Conservation (phyloP, 2,797 vertebrate genomes). For the Danio jaintianensis region DNA sequence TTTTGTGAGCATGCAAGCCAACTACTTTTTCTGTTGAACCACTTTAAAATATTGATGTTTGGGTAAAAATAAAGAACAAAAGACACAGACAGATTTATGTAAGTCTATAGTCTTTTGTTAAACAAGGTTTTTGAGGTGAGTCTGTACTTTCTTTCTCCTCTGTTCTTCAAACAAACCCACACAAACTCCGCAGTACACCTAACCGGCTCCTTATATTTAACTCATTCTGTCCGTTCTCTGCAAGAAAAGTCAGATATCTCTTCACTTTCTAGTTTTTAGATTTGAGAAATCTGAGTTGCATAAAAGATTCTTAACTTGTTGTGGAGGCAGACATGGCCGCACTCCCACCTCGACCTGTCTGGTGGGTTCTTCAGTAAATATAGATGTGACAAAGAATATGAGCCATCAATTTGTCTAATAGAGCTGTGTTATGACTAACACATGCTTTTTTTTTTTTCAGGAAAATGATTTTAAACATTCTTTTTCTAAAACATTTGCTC, state of each 20-base stretch:
- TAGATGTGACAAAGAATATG: conserved; percentile 4
- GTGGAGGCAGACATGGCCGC: not conserved
- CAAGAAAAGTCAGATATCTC: not conserved
- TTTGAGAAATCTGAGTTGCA: not conserved
- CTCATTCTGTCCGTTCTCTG: not conserved
- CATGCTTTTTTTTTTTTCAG: not conserved
- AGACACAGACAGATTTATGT: not conserved
- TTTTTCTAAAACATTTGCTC: not conserved
- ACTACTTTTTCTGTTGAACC: too few relatives aligned
- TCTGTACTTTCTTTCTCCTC: not conserved
- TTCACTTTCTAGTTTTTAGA: not conserved
- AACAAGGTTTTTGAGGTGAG: not conserved
- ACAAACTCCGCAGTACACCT: not conserved
- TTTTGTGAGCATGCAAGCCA: too few relatives aligned
- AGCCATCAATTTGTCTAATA: not conserved
- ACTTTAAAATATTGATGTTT: too few relatives aligned
- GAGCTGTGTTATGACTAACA: not conserved
- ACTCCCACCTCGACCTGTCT: not conserved
- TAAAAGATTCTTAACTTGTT: conserved; percentile 1
- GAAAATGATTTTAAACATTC: not conserved
- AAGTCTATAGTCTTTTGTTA: not conserved
- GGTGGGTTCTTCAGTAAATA: not conserved
- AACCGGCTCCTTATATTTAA: conserved; percentile 19
- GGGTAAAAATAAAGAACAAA: too few relatives aligned
- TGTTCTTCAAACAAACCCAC: conserved; percentile 21